Conservation (phyloP, 2,888 invertebrate species). For the Leptopilina syphax region DNA sequence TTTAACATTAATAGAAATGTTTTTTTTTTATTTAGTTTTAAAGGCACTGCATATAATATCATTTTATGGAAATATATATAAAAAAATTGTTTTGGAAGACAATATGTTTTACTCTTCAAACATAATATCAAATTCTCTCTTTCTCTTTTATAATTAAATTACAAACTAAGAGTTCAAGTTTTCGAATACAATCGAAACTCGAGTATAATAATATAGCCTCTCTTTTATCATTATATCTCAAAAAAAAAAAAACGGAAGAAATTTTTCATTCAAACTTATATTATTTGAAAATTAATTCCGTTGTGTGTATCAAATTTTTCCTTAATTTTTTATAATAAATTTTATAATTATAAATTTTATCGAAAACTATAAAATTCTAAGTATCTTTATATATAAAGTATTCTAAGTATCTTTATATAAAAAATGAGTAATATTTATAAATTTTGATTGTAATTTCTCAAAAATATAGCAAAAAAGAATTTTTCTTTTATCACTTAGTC, state of each 20-base stretch:
- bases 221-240: slow-evolving; percentile 4
- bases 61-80: slow-evolving; percentile 53
- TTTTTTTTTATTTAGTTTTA: slow-evolving; percentile 23
- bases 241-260: not conserved
- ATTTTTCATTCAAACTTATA: not conserved
- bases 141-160: not conserved
- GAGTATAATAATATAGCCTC: slow-evolving; percentile 14
- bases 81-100: slow-evolving; percentile 54
- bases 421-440: too few species aligned
- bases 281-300: not conserved
- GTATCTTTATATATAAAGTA: too few species aligned
- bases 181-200: not conserved
- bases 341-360: too few species aligned
- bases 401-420: too few species aligned
- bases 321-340: too few species aligned
- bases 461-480: too few species aligned
- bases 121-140: slow-evolving; percentile 14
- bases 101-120: slow-evolving; percentile 20
- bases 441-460: too few species aligned
- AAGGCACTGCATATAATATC: slow-evolving; percentile 54
- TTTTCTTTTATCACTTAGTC: too few species aligned
- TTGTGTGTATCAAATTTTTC: too few species aligned
- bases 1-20: slow-evolving; percentile 37
- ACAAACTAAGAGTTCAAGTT: slow-evolving; percentile 7
- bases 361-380: too few species aligned